phyloP scores from a whole-genome alignment of 1,140 invertebrate species.

The Apocrypta bakeri region DNA sequence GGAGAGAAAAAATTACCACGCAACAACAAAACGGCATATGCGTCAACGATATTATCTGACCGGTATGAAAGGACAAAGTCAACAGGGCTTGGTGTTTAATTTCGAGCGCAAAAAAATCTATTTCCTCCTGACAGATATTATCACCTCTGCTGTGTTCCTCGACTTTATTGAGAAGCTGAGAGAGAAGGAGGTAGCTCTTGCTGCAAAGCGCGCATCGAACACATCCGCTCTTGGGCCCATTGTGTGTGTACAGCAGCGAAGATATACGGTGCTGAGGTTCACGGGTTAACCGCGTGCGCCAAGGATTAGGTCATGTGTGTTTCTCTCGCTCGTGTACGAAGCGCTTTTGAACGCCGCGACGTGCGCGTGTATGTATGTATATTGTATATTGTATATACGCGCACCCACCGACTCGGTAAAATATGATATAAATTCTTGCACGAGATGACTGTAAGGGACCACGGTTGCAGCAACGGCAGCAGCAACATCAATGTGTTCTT shows the following conservation, averaged over 20 bases:
- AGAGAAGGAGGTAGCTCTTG: constrained; percentile 1
- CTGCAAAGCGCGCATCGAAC: constrained; percentile 39
- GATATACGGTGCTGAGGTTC: constrained; percentile 66
- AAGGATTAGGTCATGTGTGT: constrained; percentile 59
- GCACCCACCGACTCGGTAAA: background rate
- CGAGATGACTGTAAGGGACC: background rate
- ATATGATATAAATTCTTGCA: constrained; percentile 31
- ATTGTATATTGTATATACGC: background rate
- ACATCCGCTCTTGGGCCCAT: constrained; percentile 57
- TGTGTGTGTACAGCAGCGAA: constrained; percentile 57
- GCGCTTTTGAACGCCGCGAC: background rate
- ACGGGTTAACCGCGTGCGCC: constrained; percentile 61
- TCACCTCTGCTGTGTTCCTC: constrained; percentile 14
- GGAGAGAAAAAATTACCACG: background rate
- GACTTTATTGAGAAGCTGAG: constrained; percentile 60
- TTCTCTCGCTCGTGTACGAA: constrained; percentile 31
- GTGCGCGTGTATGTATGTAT: no score
- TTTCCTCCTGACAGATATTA: constrained; percentile 44
- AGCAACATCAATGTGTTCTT: background rate
- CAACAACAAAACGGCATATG: background rate
- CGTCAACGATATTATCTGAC: constrained; percentile 18
- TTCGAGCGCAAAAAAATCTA: constrained; percentile 2
- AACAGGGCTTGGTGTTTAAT: constrained; percentile 27
- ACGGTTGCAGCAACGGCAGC: background rate
- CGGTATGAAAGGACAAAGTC: constrained; percentile 17